Evolutionary conservation across 2,797 vertebrate genomes (phyloP).

Genomic region (Malurus leucopterus): DNA sequence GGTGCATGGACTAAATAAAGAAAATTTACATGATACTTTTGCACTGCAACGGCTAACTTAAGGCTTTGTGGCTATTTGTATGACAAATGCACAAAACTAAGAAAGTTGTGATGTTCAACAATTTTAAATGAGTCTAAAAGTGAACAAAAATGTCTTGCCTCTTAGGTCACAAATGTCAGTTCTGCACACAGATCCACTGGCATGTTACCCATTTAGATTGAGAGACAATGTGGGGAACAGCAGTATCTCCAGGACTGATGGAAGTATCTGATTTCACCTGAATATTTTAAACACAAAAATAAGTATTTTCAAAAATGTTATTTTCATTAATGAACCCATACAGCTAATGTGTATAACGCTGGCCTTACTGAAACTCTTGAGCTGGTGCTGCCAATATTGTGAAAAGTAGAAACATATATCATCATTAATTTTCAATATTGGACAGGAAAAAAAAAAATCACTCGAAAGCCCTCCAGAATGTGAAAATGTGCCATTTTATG

Average conservation of each 20-base stretch:
- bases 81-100: background rate
- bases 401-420: background rate
- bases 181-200: background rate
- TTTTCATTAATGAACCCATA: background rate
- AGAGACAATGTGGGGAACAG: background rate
- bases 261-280: background rate
- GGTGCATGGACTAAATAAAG: slow-evolving; percentile 9
- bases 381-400: background rate
- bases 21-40: slow-evolving; percentile 18
- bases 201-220: background rate
- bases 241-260: background rate
- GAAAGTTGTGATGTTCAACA: background rate
- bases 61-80: background rate
- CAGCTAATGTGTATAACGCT: background rate
- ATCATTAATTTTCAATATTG: background rate
- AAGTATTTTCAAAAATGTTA: background rate
- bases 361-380: background rate
- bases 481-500: background rate
- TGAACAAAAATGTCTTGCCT: background rate
- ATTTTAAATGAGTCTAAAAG: background rate
- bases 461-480: background rate
- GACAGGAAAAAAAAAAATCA: background rate
- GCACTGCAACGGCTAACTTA: background rate
- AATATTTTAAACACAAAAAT: background rate
- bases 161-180: background rate